phyloP scores from a whole-genome alignment of 2,113 vertebrate species.

The Cyprinus carpio region DNA sequence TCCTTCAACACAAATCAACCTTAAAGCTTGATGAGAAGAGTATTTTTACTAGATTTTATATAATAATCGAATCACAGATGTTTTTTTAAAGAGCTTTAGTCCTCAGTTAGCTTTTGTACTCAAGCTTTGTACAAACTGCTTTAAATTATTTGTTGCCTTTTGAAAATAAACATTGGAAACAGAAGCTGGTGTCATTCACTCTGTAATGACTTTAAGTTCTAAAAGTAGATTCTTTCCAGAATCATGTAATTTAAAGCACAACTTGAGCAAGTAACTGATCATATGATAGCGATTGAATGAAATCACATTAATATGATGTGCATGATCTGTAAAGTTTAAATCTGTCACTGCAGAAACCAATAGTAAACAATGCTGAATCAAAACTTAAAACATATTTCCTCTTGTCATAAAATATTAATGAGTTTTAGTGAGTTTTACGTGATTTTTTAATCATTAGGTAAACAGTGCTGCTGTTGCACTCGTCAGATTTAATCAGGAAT shows the following conservation, averaged over 20 bases:
- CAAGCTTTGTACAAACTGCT: constrained; percentile 73
- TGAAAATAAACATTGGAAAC: constrained; percentile 59
- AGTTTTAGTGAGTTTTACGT: no score
- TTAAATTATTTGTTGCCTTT: constrained; percentile 74
- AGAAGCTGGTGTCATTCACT: not conserved
- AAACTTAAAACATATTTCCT: no score
- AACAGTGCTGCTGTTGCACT: no score
- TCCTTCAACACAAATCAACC: not conserved
- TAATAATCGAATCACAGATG: not conserved
- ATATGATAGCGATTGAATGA: no score
- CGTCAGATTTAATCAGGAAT: not conserved
- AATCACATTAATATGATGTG: no score
- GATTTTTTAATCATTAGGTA: no score
- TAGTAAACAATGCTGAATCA: no score
- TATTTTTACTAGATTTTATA: constrained; percentile 32
- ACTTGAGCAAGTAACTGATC: no score
- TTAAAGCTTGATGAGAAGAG: not conserved
- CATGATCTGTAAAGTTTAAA: no score
- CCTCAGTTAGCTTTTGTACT: constrained; percentile 25
- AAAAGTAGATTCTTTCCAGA: not conserved
- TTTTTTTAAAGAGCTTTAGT: not conserved
- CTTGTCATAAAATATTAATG: not conserved
- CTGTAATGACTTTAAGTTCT: not conserved
- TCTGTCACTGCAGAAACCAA: no score
- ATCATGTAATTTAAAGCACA: not conserved